These are phyloP conservation scores for Heterodera carotae DNA, from an alignment of 1,140 invertebrate genomes.

Conservation along the genomic window DNA sequence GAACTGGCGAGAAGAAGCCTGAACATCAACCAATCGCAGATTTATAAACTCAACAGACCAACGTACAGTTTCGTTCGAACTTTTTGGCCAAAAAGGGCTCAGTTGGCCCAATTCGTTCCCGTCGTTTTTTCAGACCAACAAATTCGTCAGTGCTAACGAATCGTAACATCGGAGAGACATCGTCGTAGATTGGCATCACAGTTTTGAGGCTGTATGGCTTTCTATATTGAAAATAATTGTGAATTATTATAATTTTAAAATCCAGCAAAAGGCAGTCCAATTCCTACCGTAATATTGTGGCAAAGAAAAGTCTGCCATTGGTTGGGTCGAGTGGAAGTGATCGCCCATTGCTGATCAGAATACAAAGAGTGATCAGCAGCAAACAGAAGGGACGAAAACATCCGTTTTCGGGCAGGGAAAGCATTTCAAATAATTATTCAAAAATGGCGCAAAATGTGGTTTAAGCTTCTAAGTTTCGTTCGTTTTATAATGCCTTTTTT, in stretches of 20 bases:
- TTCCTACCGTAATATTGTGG: too few species aligned
- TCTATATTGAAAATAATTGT: background rate
- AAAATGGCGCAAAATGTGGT: too few species aligned
- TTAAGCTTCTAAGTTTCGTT: too few species aligned
- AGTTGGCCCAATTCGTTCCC: background rate
- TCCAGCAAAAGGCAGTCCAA: background rate
- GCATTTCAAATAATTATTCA: too few species aligned
- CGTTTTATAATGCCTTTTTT: too few species aligned
- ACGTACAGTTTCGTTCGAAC: slow-evolving; percentile 17
- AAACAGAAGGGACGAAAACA: too few species aligned
- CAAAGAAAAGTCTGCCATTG: too few species aligned
- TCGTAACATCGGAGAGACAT: background rate
- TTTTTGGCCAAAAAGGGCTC: slow-evolving; percentile 16
- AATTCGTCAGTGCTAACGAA: background rate
- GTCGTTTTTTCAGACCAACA: background rate
- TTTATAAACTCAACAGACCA: background rate
- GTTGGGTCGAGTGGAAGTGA: too few species aligned
- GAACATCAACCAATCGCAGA: too few species aligned
- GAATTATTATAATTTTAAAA: background rate
- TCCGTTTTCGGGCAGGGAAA: too few species aligned
- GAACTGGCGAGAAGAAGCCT: slow-evolving; percentile 27
- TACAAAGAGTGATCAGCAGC: too few species aligned
- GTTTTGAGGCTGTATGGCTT: background rate
- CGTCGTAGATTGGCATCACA: background rate
- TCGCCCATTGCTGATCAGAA: too few species aligned